Evolutionary conservation across 2,888 invertebrate species (phyloP).

Genomic region (Leistus spinibarbis): DNA sequence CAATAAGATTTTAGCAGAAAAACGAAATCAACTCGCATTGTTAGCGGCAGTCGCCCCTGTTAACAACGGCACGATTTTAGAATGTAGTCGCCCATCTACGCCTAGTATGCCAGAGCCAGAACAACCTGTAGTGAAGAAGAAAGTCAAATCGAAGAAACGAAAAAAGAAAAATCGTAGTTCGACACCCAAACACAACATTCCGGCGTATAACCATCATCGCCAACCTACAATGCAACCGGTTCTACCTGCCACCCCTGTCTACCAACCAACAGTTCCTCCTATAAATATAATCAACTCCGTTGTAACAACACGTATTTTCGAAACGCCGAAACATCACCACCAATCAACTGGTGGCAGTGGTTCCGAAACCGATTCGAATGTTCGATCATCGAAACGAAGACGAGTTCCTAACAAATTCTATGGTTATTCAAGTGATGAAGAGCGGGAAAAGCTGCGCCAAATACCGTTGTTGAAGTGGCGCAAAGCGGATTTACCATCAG

Average conservation of each 20-base stretch:
- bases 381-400: constrained; percentile 77
- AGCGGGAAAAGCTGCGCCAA: constrained; percentile 64
- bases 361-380: constrained; percentile 67
- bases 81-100: constrained; percentile 69
- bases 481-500: constrained; percentile 71
- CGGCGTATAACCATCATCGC: constrained; percentile 22
- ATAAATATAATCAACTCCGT: constrained; percentile 11
- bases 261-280: constrained; percentile 19
- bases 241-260: constrained; percentile 40
- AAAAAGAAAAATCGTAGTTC: constrained; percentile 68
- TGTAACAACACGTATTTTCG: constrained; percentile 19
- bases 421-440: constrained; percentile 87
- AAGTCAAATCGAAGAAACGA: constrained; percentile 69
- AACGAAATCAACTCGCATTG: constrained; percentile 71
- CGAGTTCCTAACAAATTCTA: constrained; percentile 86
- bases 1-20: constrained; percentile 74
- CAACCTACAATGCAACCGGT: constrained; percentile 44
- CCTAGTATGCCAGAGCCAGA: constrained; percentile 60
- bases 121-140: constrained; percentile 51
- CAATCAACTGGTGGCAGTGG: constrained; percentile 54
- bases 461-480: constrained; percentile 75
- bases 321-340: constrained; percentile 44
- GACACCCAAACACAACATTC: constrained; percentile 49
- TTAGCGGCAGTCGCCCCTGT: constrained; percentile 68
- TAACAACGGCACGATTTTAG: constrained; percentile 65